phyloP scores from a whole-genome alignment of 2,113 vertebrate species.

The Glaucomys volans region DNA sequence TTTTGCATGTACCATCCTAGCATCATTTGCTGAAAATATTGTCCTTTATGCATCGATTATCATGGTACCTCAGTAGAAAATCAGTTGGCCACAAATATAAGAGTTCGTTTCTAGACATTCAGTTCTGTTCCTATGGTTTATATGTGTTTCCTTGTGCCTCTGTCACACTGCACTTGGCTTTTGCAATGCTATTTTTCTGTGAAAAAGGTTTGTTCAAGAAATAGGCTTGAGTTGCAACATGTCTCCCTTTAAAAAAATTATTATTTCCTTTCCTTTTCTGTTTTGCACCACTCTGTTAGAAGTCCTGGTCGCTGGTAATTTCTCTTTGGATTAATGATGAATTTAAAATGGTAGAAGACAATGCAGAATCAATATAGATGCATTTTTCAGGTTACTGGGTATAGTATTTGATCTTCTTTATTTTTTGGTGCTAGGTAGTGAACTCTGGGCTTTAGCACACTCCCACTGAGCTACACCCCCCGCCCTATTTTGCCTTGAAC shows the following conservation, averaged over 20 bases:
- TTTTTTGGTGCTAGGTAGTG: background rate
- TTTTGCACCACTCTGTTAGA: conserved; percentile 42
- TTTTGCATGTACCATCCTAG: background rate
- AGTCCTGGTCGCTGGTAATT: background rate
- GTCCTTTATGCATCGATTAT: background rate
- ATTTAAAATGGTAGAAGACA: background rate
- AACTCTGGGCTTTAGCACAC: background rate
- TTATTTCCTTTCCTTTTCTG: background rate
- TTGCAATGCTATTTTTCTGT: background rate
- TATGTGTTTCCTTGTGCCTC: background rate
- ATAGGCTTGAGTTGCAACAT: background rate
- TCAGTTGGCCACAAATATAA: background rate
- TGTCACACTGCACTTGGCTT: background rate
- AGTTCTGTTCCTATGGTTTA: background rate
- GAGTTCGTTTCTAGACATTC: background rate
- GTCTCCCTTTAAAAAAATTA: background rate
- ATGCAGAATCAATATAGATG: background rate
- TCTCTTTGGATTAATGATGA: background rate
- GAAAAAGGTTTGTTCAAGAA: conserved; percentile 19
- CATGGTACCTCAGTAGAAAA: background rate
- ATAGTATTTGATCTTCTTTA: background rate
- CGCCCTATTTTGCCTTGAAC: background rate
- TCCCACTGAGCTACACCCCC: background rate
- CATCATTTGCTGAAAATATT: background rate
- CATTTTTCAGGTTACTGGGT: background rate